Base-by-base conservation (phyloP, 1,140 invertebrate genomes). In the Cydia splendana region DNA sequence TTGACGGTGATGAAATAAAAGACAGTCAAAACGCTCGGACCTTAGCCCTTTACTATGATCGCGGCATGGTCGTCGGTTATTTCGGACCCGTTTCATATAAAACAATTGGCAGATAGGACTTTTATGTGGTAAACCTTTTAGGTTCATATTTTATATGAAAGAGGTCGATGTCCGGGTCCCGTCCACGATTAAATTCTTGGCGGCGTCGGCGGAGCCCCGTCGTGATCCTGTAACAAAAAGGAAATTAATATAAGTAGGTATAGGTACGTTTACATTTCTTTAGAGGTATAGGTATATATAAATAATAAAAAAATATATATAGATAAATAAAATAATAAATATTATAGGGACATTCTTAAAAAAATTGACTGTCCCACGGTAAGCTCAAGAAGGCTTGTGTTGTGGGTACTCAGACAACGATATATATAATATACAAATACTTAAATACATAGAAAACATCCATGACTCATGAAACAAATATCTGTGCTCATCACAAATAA, bases 151-250 rank as follows among this genome's bases (percentile, higher is more conserved):
- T 62, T 62, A 62, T 62, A 62, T 62, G 57, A 62, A 24, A 24
- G 5, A 62, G 57, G 57, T 62, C 53, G 53, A 6, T 62, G 57
- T 24, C 57, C 20, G 53, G 51, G 51, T 53, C n/a, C 51, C 18
- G 57, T 38, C 73, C 3, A 71, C 38, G 15, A 77, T 88, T 92
- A 93, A 85, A 82, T 93, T 88, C 84, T 85, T 75, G 94, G 93
- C 38, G 94, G 94, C 62, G 88, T 91, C n/a, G 93, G 93, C 18
- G 94, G 93, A 30, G 91, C 87, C 45, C 93, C 93, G 82, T 94
- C 89, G 57, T 86, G 88, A 79, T 93, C 92, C 94, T 94, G 83
- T 51, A 88, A 88, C 74, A 76, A 77, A 76, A 57, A 24, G 62
- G 75, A 74, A 74, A 67, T 65, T 65, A 34, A 30, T 30, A 12